Percentiles rank a stretch among this genome's conserved stretches.
These are phyloP conservation scores for Carassius gibelio DNA, from an alignment of 2,113 vertebrate species.

Conservation along the genomic window DNA sequence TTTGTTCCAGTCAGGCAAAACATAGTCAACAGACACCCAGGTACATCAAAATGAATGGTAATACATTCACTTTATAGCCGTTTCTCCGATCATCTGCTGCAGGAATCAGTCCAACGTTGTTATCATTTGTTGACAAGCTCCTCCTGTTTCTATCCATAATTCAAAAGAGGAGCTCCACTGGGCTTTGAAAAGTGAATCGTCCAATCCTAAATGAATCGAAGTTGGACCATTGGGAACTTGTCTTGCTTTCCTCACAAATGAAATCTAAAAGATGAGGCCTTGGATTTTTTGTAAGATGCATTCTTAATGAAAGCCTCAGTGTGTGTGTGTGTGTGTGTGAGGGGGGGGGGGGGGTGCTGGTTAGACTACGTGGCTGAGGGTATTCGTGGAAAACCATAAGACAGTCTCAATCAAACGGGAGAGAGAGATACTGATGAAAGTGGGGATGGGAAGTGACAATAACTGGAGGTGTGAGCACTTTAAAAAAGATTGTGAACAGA, in stretches of 20 bases:
- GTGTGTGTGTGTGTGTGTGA: no score
- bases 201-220: conserved; percentile 66
- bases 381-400: conserved; percentile 58
- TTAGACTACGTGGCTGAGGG: conserved; percentile 42
- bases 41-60: conserved; percentile 22
- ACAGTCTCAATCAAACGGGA: conserved; percentile 63
- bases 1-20: conserved; percentile 3
- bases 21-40: background rate
- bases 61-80: background rate
- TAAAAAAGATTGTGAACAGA: conserved; percentile 4
- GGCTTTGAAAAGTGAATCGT: conserved; percentile 57
- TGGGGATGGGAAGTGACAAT: conserved; percentile 66
- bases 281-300: conserved; percentile 62
- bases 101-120: conserved; percentile 12
- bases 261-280: conserved; percentile 52
- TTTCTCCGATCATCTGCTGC: conserved; percentile 8
- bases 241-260: conserved; percentile 44
- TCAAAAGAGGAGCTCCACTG: conserved; percentile 58
- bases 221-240: conserved; percentile 37
- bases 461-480: conserved; percentile 45
- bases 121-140: conserved; percentile 42
- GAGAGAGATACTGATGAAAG: conserved; percentile 71
- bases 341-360: background rate
- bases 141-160: conserved; percentile 68
- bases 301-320: conserved; percentile 61